A percentile compares a stretch with the other conserved stretches of the same genome.
Conservation (phyloP, 2,113 vertebrate species). For the Microcebus ravelobensis region DNA sequence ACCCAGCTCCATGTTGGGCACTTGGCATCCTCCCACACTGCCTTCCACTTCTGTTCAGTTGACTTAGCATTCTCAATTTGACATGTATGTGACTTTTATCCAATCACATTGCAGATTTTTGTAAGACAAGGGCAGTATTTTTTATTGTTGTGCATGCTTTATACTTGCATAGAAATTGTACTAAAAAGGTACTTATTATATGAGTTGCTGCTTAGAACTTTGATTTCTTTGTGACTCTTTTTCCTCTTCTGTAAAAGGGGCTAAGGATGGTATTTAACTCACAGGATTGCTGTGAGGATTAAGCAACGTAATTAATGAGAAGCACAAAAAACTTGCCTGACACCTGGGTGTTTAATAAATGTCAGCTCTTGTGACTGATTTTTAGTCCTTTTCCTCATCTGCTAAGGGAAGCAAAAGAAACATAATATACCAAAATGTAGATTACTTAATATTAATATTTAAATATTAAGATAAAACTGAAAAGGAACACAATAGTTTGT, state of each 20-base stretch:
- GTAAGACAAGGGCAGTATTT: background rate
- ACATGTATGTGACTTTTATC: background rate
- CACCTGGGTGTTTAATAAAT: background rate
- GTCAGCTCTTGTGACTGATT: background rate
- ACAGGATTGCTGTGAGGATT: background rate
- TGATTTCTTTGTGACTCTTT: background rate
- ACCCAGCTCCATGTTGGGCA: background rate
- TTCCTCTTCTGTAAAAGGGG: background rate
- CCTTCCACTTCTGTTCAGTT: background rate
- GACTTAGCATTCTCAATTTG: background rate
- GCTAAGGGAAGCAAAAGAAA: background rate
- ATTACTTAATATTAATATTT: background rate
- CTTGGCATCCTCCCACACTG: background rate
- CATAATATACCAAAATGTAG: background rate
- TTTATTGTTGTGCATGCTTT: background rate
- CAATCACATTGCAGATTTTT: background rate
- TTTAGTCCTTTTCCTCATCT: background rate
- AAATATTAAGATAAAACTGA: constrained; percentile 39
- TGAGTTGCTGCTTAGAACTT: background rate
- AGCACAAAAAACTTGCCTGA: background rate
- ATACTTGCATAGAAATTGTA: background rate
- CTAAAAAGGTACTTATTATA: background rate
- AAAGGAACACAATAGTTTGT: background rate
- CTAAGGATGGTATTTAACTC: background rate
- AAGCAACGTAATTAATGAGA: background rate